Percentiles rank a stretch among this genome's conserved stretches.
Evolutionary conservation across 2,113 vertebrate genomes (phyloP).

Genomic region (Chrysochloris asiatica): DNA sequence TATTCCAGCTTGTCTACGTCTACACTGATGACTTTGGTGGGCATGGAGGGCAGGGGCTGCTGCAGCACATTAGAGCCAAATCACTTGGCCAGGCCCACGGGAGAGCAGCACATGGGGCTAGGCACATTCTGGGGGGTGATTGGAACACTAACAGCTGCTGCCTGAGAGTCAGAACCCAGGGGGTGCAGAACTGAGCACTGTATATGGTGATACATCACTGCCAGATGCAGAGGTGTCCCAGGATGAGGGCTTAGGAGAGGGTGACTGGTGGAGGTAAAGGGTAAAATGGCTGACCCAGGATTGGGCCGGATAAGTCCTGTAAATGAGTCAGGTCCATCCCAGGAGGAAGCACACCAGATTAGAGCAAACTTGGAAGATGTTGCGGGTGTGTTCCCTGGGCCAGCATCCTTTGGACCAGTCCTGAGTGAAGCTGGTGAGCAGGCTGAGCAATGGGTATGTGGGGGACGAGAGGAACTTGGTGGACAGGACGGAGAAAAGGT

Average conservation of each 20-base stretch:
- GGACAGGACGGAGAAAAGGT: conserved; percentile 92
- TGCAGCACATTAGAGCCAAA: conserved; percentile 97
- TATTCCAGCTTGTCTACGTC: conserved; percentile 98
- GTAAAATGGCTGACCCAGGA: conserved; percentile 95
- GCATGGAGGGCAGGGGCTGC: conserved; percentile 98
- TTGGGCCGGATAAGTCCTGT: conserved; percentile 92
- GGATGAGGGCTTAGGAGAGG: conserved; percentile 93
- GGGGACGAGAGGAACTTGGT: conserved; percentile 94
- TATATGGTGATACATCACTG: conserved; percentile 94
- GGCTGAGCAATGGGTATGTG: conserved; percentile 94
- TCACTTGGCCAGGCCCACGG: conserved; percentile 96
- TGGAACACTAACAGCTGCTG: conserved; percentile 80
- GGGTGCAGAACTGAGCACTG: conserved; percentile 86
- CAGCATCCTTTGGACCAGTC: conserved; percentile 95
- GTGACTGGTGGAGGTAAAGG: conserved; percentile 91
- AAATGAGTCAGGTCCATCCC: conserved; percentile 94
- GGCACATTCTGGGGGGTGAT: conserved; percentile 81
- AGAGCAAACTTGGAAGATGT: conserved; percentile 92
- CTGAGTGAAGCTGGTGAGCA: conserved; percentile 94
- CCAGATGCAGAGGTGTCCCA: conserved; percentile 92
- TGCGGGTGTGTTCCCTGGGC: no score
- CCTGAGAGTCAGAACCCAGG: conserved; percentile 83
- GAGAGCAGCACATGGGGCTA: conserved; percentile 90
- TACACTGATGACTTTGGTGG: conserved; percentile 98
- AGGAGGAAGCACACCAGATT: conserved; percentile 94